Evolutionary conservation across 1,140 invertebrate species (phyloP).

Genomic region (Melanaphis sacchari): DNA sequence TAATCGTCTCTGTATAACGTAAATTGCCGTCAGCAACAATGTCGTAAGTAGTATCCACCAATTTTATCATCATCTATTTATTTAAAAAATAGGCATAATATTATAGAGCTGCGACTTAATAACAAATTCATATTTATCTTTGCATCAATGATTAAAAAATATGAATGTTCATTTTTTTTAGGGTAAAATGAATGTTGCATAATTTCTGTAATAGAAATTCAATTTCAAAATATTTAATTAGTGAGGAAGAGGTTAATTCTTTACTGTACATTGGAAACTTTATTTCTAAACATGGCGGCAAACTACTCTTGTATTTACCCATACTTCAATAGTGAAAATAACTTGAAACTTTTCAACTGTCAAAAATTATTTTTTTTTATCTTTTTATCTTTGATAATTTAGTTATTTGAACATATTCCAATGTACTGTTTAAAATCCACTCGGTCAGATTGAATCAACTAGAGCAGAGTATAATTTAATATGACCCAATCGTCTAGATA

Average conservation of each 20-base stretch:
- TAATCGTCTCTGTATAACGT: neutral
- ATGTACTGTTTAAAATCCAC: conserved; percentile 19
- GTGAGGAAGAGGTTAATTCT: too few relatives aligned
- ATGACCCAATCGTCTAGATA: neutral
- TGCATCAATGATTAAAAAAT: neutral
- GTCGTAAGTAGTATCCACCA: neutral
- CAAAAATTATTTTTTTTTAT: too few relatives aligned
- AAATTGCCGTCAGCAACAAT: neutral
- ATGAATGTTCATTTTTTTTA: too few relatives aligned
- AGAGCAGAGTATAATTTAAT: neutral
- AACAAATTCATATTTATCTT: neutral
- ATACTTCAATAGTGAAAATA: too few relatives aligned
- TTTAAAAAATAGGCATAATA: neutral
- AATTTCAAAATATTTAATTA: too few relatives aligned
- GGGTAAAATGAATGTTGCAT: too few relatives aligned
- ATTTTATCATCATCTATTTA: neutral
- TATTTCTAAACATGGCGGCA: too few relatives aligned
- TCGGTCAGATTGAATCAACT: neutral
- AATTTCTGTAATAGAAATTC: too few relatives aligned
- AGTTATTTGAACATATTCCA: neutral
- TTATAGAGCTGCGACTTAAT: neutral
- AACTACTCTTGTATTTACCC: too few relatives aligned
- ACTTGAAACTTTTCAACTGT: too few relatives aligned
- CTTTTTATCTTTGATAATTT: too few relatives aligned
- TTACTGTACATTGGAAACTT: too few relatives aligned